Base-by-base conservation (phyloP, 2,113 vertebrate species). In the Psephotus haematonotus region DNA sequence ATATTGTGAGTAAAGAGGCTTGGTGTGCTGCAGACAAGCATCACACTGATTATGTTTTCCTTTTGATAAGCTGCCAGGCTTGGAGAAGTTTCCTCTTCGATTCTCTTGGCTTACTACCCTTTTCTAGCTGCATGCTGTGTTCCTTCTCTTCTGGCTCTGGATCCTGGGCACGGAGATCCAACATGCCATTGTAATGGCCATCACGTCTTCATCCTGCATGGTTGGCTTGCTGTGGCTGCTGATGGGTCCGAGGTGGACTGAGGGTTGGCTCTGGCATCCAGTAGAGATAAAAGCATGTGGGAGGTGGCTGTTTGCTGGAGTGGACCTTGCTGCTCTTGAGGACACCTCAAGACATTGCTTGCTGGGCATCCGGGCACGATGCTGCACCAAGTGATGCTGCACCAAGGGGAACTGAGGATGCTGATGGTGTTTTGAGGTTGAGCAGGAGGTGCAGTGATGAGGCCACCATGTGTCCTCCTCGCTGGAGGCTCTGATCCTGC, bases 321-420 rank as follows among this genome's bases (percentile, higher is more conserved):
- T 2, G 35, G 67, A 50, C 78, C 44, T 13, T 47, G 35, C 37
- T 4, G 7, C 82, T 59, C 28, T 20, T 3, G 52, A 3, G 79
- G 49, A n/a, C 37, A 4, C 37, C 31, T 19, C 1, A 2, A 28
- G 62, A 31, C 27, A 3, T 19, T 0, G 0, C 64, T 83, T 0
- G 0, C 31, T 2, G 19, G 39, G 55, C 3, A 2, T 11, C 25
- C 0, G 20, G 35, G 43, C 5, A 8, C 1, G 7, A n/a, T 23
- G 39, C 35, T 35, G 52, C 6, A 0, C 8, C 0, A 7, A 1
- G 0, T 37, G 2, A 9, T 25, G 7, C 1, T 24, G 50, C 29
- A 4, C 4, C 0, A 13, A 13, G 52, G 10, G 14, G 3, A 47
- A 3, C 13, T 0, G 33, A 7, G 44, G 47, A 10, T 24, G 53